Conservation (phyloP, 1,140 invertebrate genomes). For the Agrilus planipennis region DNA sequence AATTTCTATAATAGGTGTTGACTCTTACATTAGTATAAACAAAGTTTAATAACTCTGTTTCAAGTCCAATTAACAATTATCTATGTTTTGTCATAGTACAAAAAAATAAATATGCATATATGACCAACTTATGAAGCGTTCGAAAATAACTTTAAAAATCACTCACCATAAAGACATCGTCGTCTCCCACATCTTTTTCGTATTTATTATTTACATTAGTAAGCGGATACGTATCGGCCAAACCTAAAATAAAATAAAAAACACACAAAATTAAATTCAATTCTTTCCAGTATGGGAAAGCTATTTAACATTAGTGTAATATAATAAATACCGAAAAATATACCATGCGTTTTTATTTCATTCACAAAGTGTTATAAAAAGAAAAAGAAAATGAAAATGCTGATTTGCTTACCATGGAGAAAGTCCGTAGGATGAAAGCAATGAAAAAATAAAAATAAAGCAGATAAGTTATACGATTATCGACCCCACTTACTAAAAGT, state of each 20-base stretch:
- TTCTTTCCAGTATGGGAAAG: no score
- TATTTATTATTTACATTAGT: constrained; percentile 40
- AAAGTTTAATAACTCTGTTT: no score
- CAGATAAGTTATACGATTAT: constrained; percentile 44
- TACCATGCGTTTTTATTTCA: no score
- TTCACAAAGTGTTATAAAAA: background rate
- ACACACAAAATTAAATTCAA: no score
- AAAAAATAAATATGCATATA: no score
- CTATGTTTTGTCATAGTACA: no score
- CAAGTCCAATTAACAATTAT: no score
- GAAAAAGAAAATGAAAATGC: background rate
- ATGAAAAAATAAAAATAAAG: constrained; percentile 42
- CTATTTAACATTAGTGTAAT: no score
- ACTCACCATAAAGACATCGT: constrained; percentile 76
- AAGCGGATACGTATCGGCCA: constrained; percentile 33
- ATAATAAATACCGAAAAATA: no score
- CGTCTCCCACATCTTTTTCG: constrained; percentile 58
- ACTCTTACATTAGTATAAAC: no score
- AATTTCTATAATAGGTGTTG: no score
- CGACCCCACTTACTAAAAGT: constrained; percentile 15
- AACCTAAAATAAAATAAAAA: constrained; percentile 26
- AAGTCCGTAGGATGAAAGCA: constrained; percentile 48
- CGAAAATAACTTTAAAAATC: background rate
- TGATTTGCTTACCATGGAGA: constrained; percentile 41
- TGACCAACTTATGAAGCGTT: no score